These are phyloP conservation scores for Schizotus pectinicornis DNA, from an alignment of 2,888 invertebrate species.

Conservation along the genomic window DNA sequence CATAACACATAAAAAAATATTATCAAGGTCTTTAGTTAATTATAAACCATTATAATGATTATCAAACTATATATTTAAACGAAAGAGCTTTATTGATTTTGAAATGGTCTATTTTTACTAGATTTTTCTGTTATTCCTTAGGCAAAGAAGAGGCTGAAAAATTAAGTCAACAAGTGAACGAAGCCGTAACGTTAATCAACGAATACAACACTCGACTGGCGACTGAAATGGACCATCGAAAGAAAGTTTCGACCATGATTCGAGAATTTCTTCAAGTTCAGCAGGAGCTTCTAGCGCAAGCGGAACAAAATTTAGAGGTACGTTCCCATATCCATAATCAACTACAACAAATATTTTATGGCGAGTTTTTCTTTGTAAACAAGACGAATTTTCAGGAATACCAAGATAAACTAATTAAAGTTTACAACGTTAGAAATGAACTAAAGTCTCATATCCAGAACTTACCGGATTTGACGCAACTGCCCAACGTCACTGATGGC, in stretches of 20 bases:
- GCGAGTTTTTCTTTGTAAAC: neutral
- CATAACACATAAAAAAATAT: too few relatives aligned
- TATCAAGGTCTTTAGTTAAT: neutral
- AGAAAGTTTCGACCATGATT: constrained; percentile 84
- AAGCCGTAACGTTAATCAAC: constrained; percentile 83
- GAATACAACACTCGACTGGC: constrained; percentile 89
- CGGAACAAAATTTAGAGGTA: constrained; percentile 88
- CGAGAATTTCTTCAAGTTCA: constrained; percentile 88
- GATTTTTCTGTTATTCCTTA: constrained; percentile 40
- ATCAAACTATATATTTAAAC: too few relatives aligned
- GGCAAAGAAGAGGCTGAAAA: constrained; percentile 82
- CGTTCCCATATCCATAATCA: constrained; percentile 24
- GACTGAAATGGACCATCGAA: constrained; percentile 88
- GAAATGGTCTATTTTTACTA: neutral
- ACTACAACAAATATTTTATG: neutral
- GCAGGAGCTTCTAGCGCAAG: constrained; percentile 82
- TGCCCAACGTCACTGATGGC: constrained; percentile 92
- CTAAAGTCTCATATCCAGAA: constrained; percentile 92
- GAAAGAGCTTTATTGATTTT: neutral
- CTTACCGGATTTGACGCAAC: constrained; percentile 88
- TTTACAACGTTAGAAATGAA: constrained; percentile 85
- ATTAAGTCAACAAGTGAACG: constrained; percentile 82
- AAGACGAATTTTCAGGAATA: constrained; percentile 75
- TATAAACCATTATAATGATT: too few relatives aligned
- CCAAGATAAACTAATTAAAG: constrained; percentile 86